Base-by-base conservation (phyloP, 2,797 vertebrate species). In the Propithecus perrieri region DNA sequence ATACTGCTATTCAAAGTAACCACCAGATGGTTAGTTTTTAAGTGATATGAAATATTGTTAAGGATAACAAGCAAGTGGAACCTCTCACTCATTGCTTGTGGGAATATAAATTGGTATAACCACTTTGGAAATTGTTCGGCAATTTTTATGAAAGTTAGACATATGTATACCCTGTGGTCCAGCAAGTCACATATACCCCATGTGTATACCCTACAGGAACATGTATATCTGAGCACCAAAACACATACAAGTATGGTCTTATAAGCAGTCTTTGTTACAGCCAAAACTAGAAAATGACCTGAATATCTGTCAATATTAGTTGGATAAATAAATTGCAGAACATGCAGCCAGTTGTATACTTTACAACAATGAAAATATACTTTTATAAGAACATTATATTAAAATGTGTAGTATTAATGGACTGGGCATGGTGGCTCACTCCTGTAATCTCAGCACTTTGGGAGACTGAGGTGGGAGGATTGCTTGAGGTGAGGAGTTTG, bases 211-310 rank as follows among this genome's bases (percentile, higher is more conserved):
- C 30, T 85, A 26, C 7, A 89, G 78, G 91, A 93, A 92, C 46
- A 17, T 80, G 13, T 26, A 26, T 48, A 55, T 85, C 43, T 89
- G 28, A 67, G 6, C n/a, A 88, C 38, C 55, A 67, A 79, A 79
- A 88, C 2, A 55, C 12, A 6, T 69, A 67, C 6, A 33, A 67
- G 5, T 57, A 78, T 61, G 17, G 48, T 85, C 33, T 94, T 76
- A 46, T 38, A 75, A 85, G 46, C n/a, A 41, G 12, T 88, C 43
- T 80, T 87, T 89, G 5, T 94, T 75, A 59, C 12, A 94, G 4
- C 15, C 30, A 63, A 67, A 80, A 88, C 65, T 14, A 89, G n/a
- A 91, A 91, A 89, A 97, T 79, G 28, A 84, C 63, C 55, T 38
- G 55, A 20, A 24, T 87, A 87, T 5, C 6, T 95, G 26, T 75